Evolutionary conservation across 2,888 invertebrate species (phyloP), one percentile per base, ranked within the genome.

Genomic region (Plutella xylostella): DNA sequence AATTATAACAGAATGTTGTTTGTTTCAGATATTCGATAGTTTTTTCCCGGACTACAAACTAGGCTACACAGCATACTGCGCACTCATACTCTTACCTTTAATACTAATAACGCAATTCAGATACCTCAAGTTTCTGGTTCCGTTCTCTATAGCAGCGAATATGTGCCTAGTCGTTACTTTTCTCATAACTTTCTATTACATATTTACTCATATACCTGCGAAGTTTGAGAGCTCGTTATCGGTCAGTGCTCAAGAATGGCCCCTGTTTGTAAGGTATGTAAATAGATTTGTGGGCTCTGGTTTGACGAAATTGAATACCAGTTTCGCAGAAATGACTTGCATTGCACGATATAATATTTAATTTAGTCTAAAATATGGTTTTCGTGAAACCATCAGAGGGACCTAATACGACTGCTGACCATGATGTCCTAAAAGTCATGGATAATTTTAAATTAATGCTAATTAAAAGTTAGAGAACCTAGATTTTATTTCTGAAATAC

Each of bases 61-160:
- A 53, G 73, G 87, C 42, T 68, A 88, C 1, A 78, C 88, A 41
- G 69, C 88, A 12, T 92, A 91, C 68, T 89, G 92, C 60, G 77
- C 87, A 0, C 72, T 91, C 2, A 68, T 92, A 0, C 68, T 92
- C 2, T 55, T 92, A 0, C 92, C 93, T 0, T 71, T 93, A 15
- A 71, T 93, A 11, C 63, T 92, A 0, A 86, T 92, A 38, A 89
- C 89, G 4, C 91, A 91, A 68, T 63, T 80, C 42, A 61, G 94
- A 37, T 87, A 92, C 58, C 83, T 97, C 0, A 93, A 91, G 66
- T 90, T 89, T 58, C 76, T 98, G 34, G 94, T 97, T 3, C 95
- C 96, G 0, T 94, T 97, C 68, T 97, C 97, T 0, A 80, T 92
- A 46, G 63, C 94, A 17, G 97, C 97, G 20, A 97, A 97, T 65